Evolutionary conservation across 2,888 invertebrate species (phyloP).

Genomic region (Nebria brevicollis): DNA sequence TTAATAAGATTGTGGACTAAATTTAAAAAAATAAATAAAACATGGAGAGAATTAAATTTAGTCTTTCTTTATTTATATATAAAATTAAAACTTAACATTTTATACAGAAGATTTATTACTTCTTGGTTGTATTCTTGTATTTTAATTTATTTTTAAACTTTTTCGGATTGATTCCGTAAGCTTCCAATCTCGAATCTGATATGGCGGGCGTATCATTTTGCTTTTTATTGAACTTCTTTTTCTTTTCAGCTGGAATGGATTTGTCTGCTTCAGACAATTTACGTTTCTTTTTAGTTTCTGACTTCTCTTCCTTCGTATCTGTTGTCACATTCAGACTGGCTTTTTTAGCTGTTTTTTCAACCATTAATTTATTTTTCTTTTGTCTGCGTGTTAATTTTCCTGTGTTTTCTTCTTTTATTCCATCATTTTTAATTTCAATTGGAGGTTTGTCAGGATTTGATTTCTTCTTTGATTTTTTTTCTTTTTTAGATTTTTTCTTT

Average conservation of each 20-base stretch:
- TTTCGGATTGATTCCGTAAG: constrained; percentile 92
- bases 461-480: constrained; percentile 46
- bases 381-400: constrained; percentile 32
- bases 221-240: constrained; percentile 47
- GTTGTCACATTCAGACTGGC: not conserved
- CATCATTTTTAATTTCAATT: constrained; percentile 22
- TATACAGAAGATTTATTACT: constrained; percentile 15
- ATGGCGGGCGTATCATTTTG: constrained; percentile 57
- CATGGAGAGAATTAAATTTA: not conserved
- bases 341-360: constrained; percentile 36
- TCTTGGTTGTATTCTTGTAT: constrained; percentile 66
- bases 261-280: constrained; percentile 44
- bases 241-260: constrained; percentile 52
- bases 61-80: not conserved
- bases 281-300: constrained; percentile 30
- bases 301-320: constrained; percentile 42
- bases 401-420: constrained; percentile 13
- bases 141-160: constrained; percentile 83
- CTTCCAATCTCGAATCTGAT: constrained; percentile 84
- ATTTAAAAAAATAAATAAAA: not conserved
- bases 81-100: constrained; percentile 9
- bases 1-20: not conserved
- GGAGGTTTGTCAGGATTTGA: constrained; percentile 18
- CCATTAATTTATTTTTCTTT: constrained; percentile 40
- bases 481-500: constrained; percentile 25